Evolutionary conservation across 2,113 vertebrate genomes (phyloP), one percentile per base, ranked within the genome.

Genomic region (Machaerirhynchus nigripectus): DNA sequence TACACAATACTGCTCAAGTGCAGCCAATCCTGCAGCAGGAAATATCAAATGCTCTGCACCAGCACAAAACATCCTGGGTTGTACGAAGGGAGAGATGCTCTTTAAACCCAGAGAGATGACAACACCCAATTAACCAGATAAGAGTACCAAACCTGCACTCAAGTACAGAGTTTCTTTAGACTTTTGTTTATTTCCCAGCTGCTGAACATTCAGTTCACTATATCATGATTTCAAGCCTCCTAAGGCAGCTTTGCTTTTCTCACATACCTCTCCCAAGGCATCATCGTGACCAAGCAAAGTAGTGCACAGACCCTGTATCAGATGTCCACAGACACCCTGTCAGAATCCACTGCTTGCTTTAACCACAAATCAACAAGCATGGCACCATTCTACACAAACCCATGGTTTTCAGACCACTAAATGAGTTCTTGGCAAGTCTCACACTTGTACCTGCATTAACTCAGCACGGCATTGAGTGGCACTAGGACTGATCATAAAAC

Each of bases 31-130:
- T 88, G 65, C 63, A 81, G 71, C 24, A 82, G 68, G 17, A 92
- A 95, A 79, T 73, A 95, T 10, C 85, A 92, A 75, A 89, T 8
- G 11, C 59, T 86, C 55, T 67, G 67, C 56, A 90, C 23, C 65
- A 86, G 30, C 40, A 90, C 70, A 46, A 69, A 47, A 35, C 9
- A 64, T 27, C 81, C 89, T 50, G 56, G 46, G 20, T 23, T 83
- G 37, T 47, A 37, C 0, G 0, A 89, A 77, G 7, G 13, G 39
- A 95, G 26, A 0, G 0, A 65, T 40, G 65, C 71, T 69, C 65
- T 39, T 90, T 87, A 74, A 88, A 85, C 59, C 67, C 57, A 64
- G 75, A 76, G 56, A 86, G 44, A 70, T 50, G 64, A 77, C 63
- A 91, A 47, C 22, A 80, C 21, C 42, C 39, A 86, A 65, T 70